Evolutionary conservation across 2,113 vertebrate genomes (phyloP), one percentile per base, ranked within the genome.

Genomic region (Centropristis striata): DNA sequence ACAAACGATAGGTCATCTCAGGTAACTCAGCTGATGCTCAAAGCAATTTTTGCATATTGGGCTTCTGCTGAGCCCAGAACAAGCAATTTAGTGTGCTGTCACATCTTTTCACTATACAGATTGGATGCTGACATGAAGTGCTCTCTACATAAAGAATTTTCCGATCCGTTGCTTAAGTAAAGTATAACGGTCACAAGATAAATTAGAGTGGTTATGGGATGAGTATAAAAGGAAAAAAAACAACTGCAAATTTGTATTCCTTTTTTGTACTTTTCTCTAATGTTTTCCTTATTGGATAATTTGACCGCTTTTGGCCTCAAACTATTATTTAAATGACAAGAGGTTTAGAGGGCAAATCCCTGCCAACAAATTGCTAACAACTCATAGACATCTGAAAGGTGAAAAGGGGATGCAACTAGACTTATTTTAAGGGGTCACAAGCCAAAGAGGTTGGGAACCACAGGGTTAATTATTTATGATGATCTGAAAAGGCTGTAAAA

Each of bases 291-390:
- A 41, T 41, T 60, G 58, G 7, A 39, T 59, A 21, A 39, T 37
- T 59, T 37, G 57, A 21, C 37, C 6, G 36, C n/a, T 41, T 60
- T n/a, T 60, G 58, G 36, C 36, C n/a, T 60, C 36, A 60, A n/a
- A 32, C 32, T 32, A 32, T 60, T 15, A 60, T 41, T 60, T 41
- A 23, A 60, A 41, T 41, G 12, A 23, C 23, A 36, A 15, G 39
- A 63, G 39, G 59, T 60, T 44, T 21, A 20, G 4, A 11, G 61
- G 25, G 10, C 25, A 47, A n/a, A 64, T 65, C 18, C 32, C 27
- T 65, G 20, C n/a, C 32, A 18, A 28, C 13, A 64, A 64, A 7
- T 18, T 44, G 18, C 25, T 20, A n/a, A n/a, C 25, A 64, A 32
- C 25, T 20, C 16, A 20, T 1, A 28, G 59, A 41, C 23, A 12